Evolutionary conservation across 2,797 vertebrate species (phyloP).

Genomic region (Crenichthys baileyi): DNA sequence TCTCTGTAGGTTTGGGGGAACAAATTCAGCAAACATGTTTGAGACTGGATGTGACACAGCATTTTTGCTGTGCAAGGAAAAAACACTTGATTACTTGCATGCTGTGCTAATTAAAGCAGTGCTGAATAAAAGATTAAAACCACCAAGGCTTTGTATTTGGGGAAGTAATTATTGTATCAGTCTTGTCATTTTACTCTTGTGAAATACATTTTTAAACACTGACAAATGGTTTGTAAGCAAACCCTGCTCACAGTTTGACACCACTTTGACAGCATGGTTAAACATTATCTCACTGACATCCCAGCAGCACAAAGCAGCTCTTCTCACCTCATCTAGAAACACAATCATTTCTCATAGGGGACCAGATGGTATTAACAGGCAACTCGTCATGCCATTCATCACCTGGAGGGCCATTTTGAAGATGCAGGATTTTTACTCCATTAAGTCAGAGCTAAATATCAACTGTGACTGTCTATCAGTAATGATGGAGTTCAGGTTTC

Average conservation of each 20-base stretch:
- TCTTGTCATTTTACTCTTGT: conserved; percentile 3
- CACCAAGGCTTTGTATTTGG: conserved; percentile 1
- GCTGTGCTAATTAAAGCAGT: conserved; percentile 2
- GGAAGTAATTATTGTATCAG: background rate
- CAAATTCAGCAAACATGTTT: background rate
- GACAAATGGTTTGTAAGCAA: conserved; percentile 7
- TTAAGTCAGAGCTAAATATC: conserved; percentile 15
- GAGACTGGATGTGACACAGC: background rate
- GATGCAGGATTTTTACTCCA: conserved; percentile 24
- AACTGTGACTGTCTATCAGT: conserved; percentile 38
- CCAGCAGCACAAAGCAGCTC: conserved; percentile 31
- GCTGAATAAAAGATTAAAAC: background rate
- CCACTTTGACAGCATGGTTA: conserved; percentile 25
- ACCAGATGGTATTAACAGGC: conserved; percentile 41
- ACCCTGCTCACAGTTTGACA: conserved; percentile 13
- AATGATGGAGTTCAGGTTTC: conserved; percentile 36
- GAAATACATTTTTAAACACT: conserved; percentile 4
- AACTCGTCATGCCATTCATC: conserved; percentile 59
- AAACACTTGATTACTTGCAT: conserved; percentile 1
- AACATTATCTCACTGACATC: conserved; percentile 33
- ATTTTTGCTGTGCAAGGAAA: conserved; percentile 9
- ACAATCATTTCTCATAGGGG: conserved; percentile 51
- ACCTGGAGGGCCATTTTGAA: conserved; percentile 52
- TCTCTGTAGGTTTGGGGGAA: background rate
- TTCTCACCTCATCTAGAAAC: conserved; percentile 33